phyloP scores from a whole-genome alignment of 2,113 vertebrate genomes.

The Oryzias melastigma region DNA sequence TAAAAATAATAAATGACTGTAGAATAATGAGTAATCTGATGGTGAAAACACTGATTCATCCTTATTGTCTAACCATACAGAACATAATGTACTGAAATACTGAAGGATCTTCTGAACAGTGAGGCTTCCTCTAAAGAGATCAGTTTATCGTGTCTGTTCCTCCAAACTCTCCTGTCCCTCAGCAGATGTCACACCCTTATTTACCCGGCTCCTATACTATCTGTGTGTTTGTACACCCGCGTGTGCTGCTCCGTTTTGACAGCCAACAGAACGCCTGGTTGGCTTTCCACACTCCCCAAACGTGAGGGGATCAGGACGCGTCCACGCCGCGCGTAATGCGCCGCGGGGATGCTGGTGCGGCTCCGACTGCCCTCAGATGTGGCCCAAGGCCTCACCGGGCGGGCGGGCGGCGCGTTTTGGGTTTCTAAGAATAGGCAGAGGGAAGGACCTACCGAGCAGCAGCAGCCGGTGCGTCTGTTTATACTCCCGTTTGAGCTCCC shows the following conservation, averaged over 20 bases:
- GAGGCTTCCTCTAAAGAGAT: neutral
- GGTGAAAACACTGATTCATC: no score
- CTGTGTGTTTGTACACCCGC: neutral
- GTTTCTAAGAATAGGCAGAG: conserved; percentile 50
- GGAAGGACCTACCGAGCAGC: conserved; percentile 85
- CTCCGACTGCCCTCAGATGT: conserved; percentile 46
- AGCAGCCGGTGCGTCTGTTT: conserved; percentile 93
- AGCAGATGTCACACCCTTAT: conserved; percentile 23
- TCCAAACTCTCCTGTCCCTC: neutral
- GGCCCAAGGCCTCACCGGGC: conserved; percentile 50
- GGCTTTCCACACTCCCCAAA: neutral
- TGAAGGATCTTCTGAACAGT: neutral
- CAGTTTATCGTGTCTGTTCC: neutral
- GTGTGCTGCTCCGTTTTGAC: conserved; percentile 3
- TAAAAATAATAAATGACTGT: no score
- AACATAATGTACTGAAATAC: conserved; percentile 3
- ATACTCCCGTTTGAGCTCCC: conserved; percentile 90
- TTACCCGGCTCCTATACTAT: conserved; percentile 1
- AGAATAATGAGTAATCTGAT: no score
- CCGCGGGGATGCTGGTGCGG: neutral
- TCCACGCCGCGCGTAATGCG: no score
- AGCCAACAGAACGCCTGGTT: neutral
- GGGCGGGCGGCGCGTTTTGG: conserved; percentile 40
- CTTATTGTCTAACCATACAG: neutral
- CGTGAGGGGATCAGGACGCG: conserved; percentile 8